Base-by-base conservation (phyloP, 2,888 invertebrate species). In the Caenorhabditis virilis region DNA sequence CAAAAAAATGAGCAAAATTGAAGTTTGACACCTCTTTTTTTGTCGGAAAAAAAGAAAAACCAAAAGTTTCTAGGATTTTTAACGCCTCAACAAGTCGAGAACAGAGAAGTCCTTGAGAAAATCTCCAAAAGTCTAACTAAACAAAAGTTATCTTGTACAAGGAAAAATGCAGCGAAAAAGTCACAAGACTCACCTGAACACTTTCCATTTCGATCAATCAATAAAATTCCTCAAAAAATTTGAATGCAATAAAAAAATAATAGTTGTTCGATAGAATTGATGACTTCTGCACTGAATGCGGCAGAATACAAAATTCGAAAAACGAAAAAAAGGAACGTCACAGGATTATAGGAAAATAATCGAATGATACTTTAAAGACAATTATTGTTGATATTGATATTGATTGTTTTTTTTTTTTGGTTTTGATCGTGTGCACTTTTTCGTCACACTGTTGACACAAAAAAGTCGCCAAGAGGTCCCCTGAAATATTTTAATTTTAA, bases 391-490 rank as follows among this genome's bases (percentile, higher is more conserved):
- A n/a, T n/a, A n/a, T n/a, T n/a, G n/a, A n/a, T n/a, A 22, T 38
- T 38, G 18, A 30, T 30, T 13, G 30, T 9, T n/a, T 7, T 18
- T 38, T 38, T n/a, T 38, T 16, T 38, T 38, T 20, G 13, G 36
- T 38, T 38, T 20, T 55, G 39, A 39, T 63, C 63, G 63, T 63
- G 63, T 63, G 63, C 52, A 57, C 63, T 63, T 41, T 57, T 45
- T 63, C 63, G 63, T 63, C 63, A 63, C 63, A 63, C 63, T 63
- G 47, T 39, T 26, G 48, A 61, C 54, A 55, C 49, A 61, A 49
- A 62, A 62, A 53, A 62, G 63, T 53, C 57, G 57, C 63, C 63
- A 53, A n/a, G n/a, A n/a, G n/a, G n/a, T n/a, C 61, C 47, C 61
- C 55, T 56, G 63, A 11, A 63, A 51, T 41, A 55, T 42, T 9